These are phyloP conservation scores for Tapirus terrestris DNA, from an alignment of 2,113 vertebrate genomes.

Conservation along the genomic window DNA sequence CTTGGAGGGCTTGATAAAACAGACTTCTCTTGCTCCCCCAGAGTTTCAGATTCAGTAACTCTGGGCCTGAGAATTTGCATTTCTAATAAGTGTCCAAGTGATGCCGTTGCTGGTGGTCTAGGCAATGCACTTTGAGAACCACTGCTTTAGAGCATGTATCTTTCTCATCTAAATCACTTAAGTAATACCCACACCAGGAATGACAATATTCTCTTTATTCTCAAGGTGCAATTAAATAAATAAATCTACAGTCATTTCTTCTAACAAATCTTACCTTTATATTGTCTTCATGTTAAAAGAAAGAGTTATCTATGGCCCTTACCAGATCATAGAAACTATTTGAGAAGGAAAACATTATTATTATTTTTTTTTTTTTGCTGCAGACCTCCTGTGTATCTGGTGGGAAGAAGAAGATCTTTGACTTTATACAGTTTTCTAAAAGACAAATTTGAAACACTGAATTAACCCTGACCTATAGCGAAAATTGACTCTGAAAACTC, in stretches of 20 bases:
- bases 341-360: neutral
- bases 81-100: neutral
- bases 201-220: neutral
- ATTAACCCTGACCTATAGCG: conserved; percentile 77
- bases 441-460: conserved; percentile 74
- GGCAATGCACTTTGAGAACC: neutral
- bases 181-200: neutral
- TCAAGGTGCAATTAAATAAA: neutral
- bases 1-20: neutral
- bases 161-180: conserved; percentile 13
- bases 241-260: neutral
- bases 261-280: neutral
- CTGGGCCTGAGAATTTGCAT: neutral
- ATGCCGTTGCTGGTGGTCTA: neutral
- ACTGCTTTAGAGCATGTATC: neutral
- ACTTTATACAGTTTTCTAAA: conserved; percentile 69
- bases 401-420: conserved; percentile 13
- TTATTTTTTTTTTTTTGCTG: neutral
- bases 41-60: neutral
- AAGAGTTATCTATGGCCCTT: neutral
- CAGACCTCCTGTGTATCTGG: neutral
- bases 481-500: conserved; percentile 77
- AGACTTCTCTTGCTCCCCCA: neutral
- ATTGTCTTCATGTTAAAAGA: neutral
- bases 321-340: neutral